Evolutionary conservation across 2,888 invertebrate species (phyloP).

Genomic region (Bombyx huttoni): DNA sequence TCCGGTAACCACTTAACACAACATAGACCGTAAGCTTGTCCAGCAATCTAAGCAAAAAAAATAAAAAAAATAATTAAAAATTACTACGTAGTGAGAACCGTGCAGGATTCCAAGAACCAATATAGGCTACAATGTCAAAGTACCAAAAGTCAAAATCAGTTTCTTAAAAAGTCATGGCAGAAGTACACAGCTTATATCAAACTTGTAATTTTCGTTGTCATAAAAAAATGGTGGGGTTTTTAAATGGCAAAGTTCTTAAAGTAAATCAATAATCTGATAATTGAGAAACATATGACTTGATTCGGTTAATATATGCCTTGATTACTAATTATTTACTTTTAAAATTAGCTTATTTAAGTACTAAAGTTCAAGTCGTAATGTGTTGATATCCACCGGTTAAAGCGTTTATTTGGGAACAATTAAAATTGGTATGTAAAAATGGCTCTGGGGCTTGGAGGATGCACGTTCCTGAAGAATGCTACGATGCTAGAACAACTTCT

Average conservation of each 20-base stretch:
- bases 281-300: slow-evolving; percentile 4
- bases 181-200: too few species aligned
- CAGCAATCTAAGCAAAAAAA: too few species aligned
- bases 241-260: slow-evolving; percentile 2
- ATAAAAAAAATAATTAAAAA: too few species aligned
- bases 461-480: slow-evolving; percentile 55
- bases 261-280: background rate
- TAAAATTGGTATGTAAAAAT: slow-evolving; percentile 17
- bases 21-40: too few species aligned
- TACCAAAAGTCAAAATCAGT: too few species aligned
- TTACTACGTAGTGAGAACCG: too few species aligned
- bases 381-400: slow-evolving; percentile 16
- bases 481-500: slow-evolving; percentile 88
- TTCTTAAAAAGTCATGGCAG: too few species aligned
- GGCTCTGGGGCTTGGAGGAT: slow-evolving; percentile 55
- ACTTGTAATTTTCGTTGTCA: background rate
- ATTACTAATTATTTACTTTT: background rate
- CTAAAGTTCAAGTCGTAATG: slow-evolving; percentile 11
- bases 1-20: too few species aligned
- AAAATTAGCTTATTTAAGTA: slow-evolving; percentile 6
- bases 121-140: too few species aligned
- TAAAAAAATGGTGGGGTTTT: slow-evolving; percentile 9
- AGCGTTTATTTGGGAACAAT: slow-evolving; percentile 21
- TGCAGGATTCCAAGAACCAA: too few species aligned
- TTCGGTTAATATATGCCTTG: slow-evolving; percentile 15